Base-by-base conservation (phyloP, 2,113 vertebrate species). In the Otolemur garnettii region DNA sequence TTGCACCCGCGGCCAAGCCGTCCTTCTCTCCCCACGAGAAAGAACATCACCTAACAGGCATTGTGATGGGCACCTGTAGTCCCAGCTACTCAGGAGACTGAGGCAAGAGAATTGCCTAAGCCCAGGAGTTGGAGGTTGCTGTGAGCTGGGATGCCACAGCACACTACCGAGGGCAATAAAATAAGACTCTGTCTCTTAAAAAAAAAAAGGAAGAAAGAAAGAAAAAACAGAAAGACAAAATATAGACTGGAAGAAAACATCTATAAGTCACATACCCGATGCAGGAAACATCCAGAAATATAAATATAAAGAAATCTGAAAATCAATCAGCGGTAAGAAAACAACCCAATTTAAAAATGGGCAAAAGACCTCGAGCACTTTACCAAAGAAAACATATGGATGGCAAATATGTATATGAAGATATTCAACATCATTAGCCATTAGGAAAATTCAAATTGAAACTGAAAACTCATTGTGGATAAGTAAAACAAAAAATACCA, bases 401-500 rank as follows among this genome's bases (percentile, higher is more conserved):
- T 15, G 42, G 35, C 33, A 91, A 88, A 80, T 55, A 91, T 22
- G 30, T 55, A 57, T 26, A 92, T 53, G 17, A 57, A 83, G 88
- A 93, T 78, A 90, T 87, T 91, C 87, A 74, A 11, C 35, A 78
- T 69, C 42, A 53, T 42, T 79, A 86, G 17, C 28, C 33, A 80
- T 28, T 68, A 90, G 45, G 38, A 28, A 87, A 91, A 89, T 50
- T 22, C n/a, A 88, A 96, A 69, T 77, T 33, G 79, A 87, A 91
- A 64, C 24, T 64, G 60, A 64, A 64, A 64, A 82, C n/a, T 59
- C 21, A 53, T 30, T 82, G 28, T 72, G 57, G 33, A 17, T 84
- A 59, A 59, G 14, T 60, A 62, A 90, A 96, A 68, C 53, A 55
- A 24, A 74, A 85, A 90, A 82, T 11, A 91, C 30, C 38, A 71